Evolutionary conservation across 2,888 invertebrate species (phyloP), one percentile per base, ranked within the genome.

Genomic region (Thyatira batis): DNA sequence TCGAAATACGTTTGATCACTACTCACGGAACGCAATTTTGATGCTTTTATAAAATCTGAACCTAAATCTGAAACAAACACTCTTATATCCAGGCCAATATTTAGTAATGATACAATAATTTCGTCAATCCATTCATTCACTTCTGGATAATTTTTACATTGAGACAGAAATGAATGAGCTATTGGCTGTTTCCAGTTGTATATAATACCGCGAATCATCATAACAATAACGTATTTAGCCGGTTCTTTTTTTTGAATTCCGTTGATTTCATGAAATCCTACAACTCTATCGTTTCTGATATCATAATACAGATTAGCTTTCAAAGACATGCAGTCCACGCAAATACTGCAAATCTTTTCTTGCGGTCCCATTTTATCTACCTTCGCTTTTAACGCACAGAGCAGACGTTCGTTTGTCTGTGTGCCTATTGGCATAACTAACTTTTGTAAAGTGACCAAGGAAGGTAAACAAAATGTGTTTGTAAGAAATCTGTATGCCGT

Each of bases 121-220:
- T 59, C 49, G 8, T 54, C 51, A 20, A 67, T 54, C 67, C 65
- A 67, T 3, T 45, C 46, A 27, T 52, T 51, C 6, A 64, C 25
- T 17, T 60, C 52, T 17, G 27, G 39, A 53, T 58, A 48, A 30
- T 48, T 56, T 50, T 50, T 48, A 48, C 51, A 50, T 43, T 57
- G 28, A 0, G 64, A 39, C 0, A 67, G 43, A 45, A 66, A 66
- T 6, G 63, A 52, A 51, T 58, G 49, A n/a, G 60, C 58, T 4
- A 68, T 50, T 1, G 65, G 63, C 33, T 68, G 68, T 45, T 58
- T 63, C 68, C 67, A 70, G 11, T 61, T 60, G 20, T 57, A 17
- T 50, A 62, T 48, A n/a, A 68, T 55, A 49, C 68, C 67, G 11
- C 64, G 57, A 13, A 57, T 46, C 58, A 63, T 62, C 0, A 63